These are phyloP conservation scores for Teinopalpus imperialis DNA, from an alignment of 2,888 invertebrate species.

Conservation along the genomic window DNA sequence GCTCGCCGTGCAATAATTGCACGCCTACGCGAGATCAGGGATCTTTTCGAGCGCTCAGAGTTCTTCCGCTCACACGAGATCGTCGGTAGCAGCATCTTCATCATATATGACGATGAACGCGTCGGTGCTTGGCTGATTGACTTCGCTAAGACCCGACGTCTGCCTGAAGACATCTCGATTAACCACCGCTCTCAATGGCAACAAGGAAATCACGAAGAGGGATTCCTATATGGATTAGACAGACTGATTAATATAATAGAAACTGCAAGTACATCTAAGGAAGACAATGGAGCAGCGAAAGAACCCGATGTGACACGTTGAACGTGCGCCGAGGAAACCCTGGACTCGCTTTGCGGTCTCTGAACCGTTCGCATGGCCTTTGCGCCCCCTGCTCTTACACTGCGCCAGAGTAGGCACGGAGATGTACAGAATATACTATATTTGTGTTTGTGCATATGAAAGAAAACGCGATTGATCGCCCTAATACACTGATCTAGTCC, in stretches of 20 bases:
- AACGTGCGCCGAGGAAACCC: slow-evolving; percentile 55
- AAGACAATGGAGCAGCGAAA: slow-evolving; percentile 45
- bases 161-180: slow-evolving; percentile 86
- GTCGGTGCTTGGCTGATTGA: slow-evolving; percentile 98
- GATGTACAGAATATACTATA: slow-evolving; percentile 59
- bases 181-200: slow-evolving; percentile 92
- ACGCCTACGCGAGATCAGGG: slow-evolving; percentile 89
- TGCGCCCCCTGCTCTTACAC: slow-evolving; percentile 45
- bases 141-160: slow-evolving; percentile 94
- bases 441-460: slow-evolving; percentile 64
- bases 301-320: slow-evolving; percentile 76
- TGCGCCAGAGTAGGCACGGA: slow-evolving; percentile 54
- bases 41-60: slow-evolving; percentile 90
- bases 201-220: slow-evolving; percentile 98
- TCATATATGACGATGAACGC: slow-evolving; percentile 94
- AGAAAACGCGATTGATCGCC: slow-evolving; percentile 66
- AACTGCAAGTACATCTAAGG: slow-evolving; percentile 50
- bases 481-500: slow-evolving; percentile 71
- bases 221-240: slow-evolving; percentile 95
- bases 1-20: slow-evolving; percentile 86
- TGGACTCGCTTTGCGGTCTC: slow-evolving; percentile 68
- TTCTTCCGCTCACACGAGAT: slow-evolving; percentile 95
- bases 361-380: slow-evolving; percentile 54
- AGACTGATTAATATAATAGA: slow-evolving; percentile 89
- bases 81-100: slow-evolving; percentile 95